Evolutionary conservation across 92 coral and sea anemone species (phyloP).

Genomic region (Zoanthus sociatus): DNA sequence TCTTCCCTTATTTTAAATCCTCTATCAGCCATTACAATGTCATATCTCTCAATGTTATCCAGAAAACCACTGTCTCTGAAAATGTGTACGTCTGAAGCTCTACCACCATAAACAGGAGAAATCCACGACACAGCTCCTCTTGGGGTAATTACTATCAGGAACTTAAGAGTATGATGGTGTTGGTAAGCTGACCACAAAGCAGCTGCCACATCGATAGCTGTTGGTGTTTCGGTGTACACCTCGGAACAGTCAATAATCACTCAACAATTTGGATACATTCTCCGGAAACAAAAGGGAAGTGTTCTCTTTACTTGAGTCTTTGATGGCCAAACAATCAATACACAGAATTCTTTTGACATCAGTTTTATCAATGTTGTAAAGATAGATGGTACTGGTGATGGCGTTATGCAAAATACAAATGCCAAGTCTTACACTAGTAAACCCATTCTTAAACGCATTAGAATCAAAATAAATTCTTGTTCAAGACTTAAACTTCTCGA

Average conservation of each 20-base stretch:
- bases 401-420: constrained; percentile 48
- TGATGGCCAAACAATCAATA: constrained; percentile 52
- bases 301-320: constrained; percentile 12
- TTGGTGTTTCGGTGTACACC: constrained; percentile 55
- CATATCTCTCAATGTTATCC: constrained; percentile 54
- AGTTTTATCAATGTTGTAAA: constrained; percentile 41
- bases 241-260: constrained; percentile 43
- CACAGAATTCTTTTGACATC: constrained; percentile 38
- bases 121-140: constrained; percentile 58
- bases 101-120: constrained; percentile 61
- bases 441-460: constrained; percentile 50
- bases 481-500: too few relatives aligned
- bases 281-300: constrained; percentile 22
- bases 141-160: constrained; percentile 51
- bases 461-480: neutral
- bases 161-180: constrained; percentile 54
- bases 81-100: constrained; percentile 54
- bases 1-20: constrained; percentile 59
- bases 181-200: constrained; percentile 66
- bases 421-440: constrained; percentile 49
- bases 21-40: constrained; percentile 65
- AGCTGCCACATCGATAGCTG: constrained; percentile 53
- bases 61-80: constrained; percentile 60
- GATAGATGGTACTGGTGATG: constrained; percentile 18
- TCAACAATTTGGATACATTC: constrained; percentile 20